Conservation (phyloP, 2,113 vertebrate genomes). For the Clupea harengus region DNA sequence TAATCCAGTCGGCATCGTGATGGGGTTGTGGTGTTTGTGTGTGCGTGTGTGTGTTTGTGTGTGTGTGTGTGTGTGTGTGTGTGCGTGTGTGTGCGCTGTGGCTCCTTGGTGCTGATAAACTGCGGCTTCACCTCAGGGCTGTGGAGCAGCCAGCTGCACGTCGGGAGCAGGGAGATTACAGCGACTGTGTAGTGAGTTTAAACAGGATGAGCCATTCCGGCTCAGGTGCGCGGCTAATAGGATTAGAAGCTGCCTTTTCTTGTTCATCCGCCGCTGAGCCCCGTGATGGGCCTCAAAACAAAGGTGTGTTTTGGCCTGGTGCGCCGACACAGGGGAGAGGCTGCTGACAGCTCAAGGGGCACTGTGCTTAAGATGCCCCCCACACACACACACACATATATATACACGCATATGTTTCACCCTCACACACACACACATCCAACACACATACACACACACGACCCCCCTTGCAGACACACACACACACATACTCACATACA, state of each 20-base stretch:
- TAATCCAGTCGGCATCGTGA: constrained; percentile 42
- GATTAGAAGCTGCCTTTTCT: constrained; percentile 64
- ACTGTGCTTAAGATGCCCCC: neutral
- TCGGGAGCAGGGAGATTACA: constrained; percentile 58
- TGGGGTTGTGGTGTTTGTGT: neutral
- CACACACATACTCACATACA: neutral
- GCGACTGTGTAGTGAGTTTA: constrained; percentile 56
- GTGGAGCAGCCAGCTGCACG: constrained; percentile 46
- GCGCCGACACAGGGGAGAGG: constrained; percentile 32
- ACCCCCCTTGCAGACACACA: neutral
- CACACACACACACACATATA: neutral
- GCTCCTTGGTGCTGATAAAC: constrained; percentile 43
- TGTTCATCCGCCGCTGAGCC: constrained; percentile 52
- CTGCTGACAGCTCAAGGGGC: neutral
- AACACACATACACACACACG: no score
- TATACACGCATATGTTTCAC: neutral
- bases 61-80: constrained; percentile 7
- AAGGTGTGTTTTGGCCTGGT: constrained; percentile 47
- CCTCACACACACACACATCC: neutral
- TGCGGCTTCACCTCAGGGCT: constrained; percentile 50
- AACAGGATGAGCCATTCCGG: constrained; percentile 67
- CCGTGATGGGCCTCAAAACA: constrained; percentile 58
- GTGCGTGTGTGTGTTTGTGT: constrained; percentile 11
- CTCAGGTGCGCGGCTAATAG: constrained; percentile 71
- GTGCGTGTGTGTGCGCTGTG: neutral